Percentiles rank a stretch among this genome's conserved stretches.
phyloP scores from a whole-genome alignment of 2,888 invertebrate species.

The Anodontia alba region DNA sequence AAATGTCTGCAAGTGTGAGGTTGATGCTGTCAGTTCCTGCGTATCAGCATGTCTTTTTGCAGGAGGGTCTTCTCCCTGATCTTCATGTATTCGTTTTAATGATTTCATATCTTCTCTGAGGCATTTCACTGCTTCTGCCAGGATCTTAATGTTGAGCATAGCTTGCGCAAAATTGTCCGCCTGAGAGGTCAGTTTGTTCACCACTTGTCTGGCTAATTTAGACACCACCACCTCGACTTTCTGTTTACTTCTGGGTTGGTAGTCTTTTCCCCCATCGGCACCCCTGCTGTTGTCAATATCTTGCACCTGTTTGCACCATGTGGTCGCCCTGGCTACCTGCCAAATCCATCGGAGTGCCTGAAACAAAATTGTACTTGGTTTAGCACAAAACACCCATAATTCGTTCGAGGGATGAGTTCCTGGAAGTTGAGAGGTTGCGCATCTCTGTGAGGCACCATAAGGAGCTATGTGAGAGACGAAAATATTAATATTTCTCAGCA shows the following conservation, averaged over 20 bases:
- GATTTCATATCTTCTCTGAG: background rate
- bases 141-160: background rate
- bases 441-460: too few species aligned
- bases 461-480: too few species aligned
- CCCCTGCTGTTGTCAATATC: background rate
- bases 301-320: too few species aligned
- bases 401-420: too few species aligned
- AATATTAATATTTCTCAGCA: too few species aligned
- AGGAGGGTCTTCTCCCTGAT: background rate
- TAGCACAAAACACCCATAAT: too few species aligned
- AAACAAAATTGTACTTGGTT: background rate
- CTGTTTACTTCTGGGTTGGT: background rate
- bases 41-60: background rate
- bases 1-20: too few species aligned
- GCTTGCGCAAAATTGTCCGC: background rate
- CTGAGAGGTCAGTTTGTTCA: background rate
- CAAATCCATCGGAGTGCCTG: background rate
- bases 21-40: too few species aligned
- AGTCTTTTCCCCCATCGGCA: background rate
- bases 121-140: background rate
- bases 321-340: conserved; percentile 8
- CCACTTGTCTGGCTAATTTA: background rate
- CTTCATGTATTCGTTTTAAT: background rate
- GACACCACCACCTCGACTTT: background rate
- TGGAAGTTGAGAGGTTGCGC: too few species aligned